Conservation (phyloP, 2,113 vertebrate species). For the Takifugu flavidus region DNA sequence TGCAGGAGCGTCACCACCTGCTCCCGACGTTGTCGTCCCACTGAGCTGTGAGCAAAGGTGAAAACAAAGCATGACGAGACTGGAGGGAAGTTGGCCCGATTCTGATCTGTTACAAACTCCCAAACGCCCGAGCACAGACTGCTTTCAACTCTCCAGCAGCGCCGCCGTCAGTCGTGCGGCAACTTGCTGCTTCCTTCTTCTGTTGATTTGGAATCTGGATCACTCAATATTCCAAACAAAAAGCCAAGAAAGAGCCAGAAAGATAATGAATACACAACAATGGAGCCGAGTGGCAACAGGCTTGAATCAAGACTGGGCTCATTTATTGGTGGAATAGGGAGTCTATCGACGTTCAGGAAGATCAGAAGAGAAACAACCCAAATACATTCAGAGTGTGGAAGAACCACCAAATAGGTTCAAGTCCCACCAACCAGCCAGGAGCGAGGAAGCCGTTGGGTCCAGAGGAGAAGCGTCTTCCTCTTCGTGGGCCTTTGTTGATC, state of each 20-base stretch:
- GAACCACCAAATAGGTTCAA: too few species aligned
- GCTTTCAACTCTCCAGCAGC: too few species aligned
- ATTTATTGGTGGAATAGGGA: conserved; percentile 42
- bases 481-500: too few species aligned
- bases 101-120: conserved; percentile 44
- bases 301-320: conserved; percentile 8
- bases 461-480: too few species aligned
- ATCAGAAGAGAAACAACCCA: conserved; percentile 2
- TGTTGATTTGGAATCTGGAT: conserved; percentile 28
- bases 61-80: conserved; percentile 45
- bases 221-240: conserved; percentile 8
- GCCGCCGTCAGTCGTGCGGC: too few species aligned
- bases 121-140: conserved; percentile 32
- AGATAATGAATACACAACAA: conserved; percentile 8
- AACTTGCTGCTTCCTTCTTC: conserved; percentile 9
- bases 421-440: too few species aligned
- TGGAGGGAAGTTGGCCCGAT: conserved; percentile 25
- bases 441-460: too few species aligned
- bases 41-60: too few species aligned
- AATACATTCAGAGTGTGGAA: conserved; percentile 32
- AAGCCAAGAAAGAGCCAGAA: conserved; percentile 9
- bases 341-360: conserved; percentile 19
- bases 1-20: too few species aligned
- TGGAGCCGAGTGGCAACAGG: background rate
- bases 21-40: too few species aligned